Conservation (phyloP, 2,113 vertebrate species). For the Choloepus hoffmanni region DNA sequence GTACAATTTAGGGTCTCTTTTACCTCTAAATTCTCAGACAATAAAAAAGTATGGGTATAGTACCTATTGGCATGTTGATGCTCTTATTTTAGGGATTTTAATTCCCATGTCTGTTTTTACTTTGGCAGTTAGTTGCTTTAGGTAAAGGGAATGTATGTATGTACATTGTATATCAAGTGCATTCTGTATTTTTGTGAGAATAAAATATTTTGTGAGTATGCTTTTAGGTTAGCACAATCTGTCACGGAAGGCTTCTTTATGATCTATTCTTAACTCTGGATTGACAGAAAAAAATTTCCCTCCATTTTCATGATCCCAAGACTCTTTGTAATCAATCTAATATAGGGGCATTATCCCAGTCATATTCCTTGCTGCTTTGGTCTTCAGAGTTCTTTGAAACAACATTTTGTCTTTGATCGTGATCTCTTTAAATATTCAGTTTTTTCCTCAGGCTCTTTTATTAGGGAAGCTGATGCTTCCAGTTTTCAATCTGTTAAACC, state of each 20-base stretch:
- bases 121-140: conserved; percentile 38
- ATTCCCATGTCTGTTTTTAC: conserved; percentile 22
- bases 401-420: conserved; percentile 19
- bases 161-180: background rate
- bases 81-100: conserved; percentile 18
- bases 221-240: conserved; percentile 28
- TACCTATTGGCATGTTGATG: background rate
- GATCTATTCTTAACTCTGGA: conserved; percentile 21
- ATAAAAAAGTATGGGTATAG: background rate
- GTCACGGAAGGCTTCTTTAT: background rate
- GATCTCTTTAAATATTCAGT: background rate
- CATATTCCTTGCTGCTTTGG: background rate
- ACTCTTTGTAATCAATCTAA: background rate
- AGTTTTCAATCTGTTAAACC: background rate
- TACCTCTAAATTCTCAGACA: conserved; percentile 19
- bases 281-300: background rate
- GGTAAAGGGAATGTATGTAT: background rate
- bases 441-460: background rate
- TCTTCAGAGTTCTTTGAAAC: conserved; percentile 33
- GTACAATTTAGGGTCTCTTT: background rate
- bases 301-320: background rate
- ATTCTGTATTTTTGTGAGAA: conserved; percentile 52
- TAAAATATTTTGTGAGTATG: conserved; percentile 23
- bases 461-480: background rate
- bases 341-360: background rate